Conservation (phyloP, 1,140 invertebrate species). For the Hyles euphorbiae region DNA sequence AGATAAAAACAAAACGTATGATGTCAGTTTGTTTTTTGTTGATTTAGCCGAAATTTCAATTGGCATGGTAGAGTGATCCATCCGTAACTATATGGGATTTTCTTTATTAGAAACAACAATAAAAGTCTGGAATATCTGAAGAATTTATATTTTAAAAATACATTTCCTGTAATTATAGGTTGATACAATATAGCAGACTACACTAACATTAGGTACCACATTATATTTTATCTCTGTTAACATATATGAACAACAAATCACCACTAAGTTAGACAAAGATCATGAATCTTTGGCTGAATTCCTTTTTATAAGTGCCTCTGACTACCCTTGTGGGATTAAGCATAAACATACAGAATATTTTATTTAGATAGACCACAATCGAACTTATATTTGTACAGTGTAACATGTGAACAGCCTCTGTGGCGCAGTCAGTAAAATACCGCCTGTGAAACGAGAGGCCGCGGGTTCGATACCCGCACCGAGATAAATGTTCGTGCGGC, state of each 20-base stretch:
- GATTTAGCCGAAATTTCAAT: no score
- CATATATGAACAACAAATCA: conserved; percentile 15
- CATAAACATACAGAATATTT: conserved; percentile 5
- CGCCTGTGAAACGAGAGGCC: no score
- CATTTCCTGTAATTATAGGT: conserved; percentile 41
- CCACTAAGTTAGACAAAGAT: conserved; percentile 34
- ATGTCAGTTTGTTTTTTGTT: no score
- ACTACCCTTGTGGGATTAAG: conserved; percentile 5
- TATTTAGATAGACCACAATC: no score
- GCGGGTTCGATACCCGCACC: no score
- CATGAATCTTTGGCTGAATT: conserved; percentile 45
- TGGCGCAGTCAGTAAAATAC: no score
- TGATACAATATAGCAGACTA: conserved; percentile 27
- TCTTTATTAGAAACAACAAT: background rate
- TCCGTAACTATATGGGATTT: no score
- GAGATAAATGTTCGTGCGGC: no score
- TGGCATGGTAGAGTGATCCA: no score
- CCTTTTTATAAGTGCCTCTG: conserved; percentile 8
- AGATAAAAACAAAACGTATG: no score
- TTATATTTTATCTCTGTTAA: conserved; percentile 1
- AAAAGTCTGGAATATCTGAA: conserved; percentile 21
- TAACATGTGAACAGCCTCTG: no score
- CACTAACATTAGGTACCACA: conserved; percentile 9
- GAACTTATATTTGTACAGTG: no score
- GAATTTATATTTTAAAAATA: conserved; percentile 43